Evolutionary conservation across 2,797 vertebrate genomes (phyloP), one percentile per base, ranked within the genome.

Genomic region (Acridotheres tristis): DNA sequence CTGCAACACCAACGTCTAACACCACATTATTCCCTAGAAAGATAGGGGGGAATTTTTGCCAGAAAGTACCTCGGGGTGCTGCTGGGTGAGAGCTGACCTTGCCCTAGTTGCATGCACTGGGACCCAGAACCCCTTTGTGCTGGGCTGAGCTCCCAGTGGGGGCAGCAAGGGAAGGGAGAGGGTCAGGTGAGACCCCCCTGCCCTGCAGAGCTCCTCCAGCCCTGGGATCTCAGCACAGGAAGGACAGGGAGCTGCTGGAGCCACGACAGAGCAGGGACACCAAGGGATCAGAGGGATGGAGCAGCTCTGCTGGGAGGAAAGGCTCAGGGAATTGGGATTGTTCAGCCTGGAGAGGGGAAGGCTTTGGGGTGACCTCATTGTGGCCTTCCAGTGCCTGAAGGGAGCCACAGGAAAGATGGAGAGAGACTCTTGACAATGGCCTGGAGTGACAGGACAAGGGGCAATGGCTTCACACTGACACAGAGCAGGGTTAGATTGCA

Each of bases 81-180:
- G 7, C 8, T 69, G 43, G 8, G 5, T 19, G 36, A 57, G 32
- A 69, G 11, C 27, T 43, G 40, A 4, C 22, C 34, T 25, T 59
- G 25, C 12, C 12, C 12, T 0, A 1, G 27, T 10, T 1, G 1
- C 4, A 7, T 34, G 22, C 3, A 5, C 54, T 45, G 47, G 29
- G 23, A 68, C 4, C 5, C 38, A 69, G 26, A 69, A 17, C 6
- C 2, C 7, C 13, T 6, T 30, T 34, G 30, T 21, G 30, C 54
- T 80, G 25, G 47, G 53, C 53, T 74, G 30, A 82, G 22, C 22
- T n/a, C 26, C 38, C 32, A 26, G 27, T 0, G 1, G 21, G n/a
- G 38, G n/a, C 29, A 87, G 19, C 27, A 6, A 22, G 16, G 40
- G 5, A 9, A 20, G 43, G 19, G 43, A 43, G 43, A 19, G 43